Percentiles rank a stretch among this genome's conserved stretches.
phyloP scores from a whole-genome alignment of 2,888 invertebrate species.

The Peribatodes rhomboidaria region DNA sequence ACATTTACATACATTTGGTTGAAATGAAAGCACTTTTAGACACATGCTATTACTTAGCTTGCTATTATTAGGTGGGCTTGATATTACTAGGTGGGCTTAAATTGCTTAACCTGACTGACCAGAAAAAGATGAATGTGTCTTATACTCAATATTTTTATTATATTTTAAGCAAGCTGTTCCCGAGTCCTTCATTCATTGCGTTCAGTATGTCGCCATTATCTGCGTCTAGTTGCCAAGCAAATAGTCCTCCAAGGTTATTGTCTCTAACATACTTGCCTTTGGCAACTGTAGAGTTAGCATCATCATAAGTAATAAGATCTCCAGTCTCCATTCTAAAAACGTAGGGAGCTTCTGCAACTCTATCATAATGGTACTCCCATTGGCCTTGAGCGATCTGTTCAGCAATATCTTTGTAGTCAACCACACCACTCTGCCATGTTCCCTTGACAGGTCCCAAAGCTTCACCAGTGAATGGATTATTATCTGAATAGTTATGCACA shows the following conservation, averaged over 20 bases:
- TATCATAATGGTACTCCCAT: conserved; percentile 11
- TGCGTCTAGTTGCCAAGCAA: conserved; percentile 5
- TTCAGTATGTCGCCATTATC: conserved; percentile 11
- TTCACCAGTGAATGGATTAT: conserved; percentile 78
- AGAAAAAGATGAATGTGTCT: too few relatives aligned
- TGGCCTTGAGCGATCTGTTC: conserved; percentile 71
- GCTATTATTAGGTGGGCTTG: too few relatives aligned
- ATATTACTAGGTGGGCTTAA: too few relatives aligned
- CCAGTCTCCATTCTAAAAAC: conserved; percentile 6
- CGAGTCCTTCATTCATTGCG: conserved; percentile 1
- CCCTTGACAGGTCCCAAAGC: conserved; percentile 80
- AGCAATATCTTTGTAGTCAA: conserved; percentile 79
- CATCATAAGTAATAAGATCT: conserved; percentile 10
- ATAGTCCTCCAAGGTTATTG: conserved; percentile 4
- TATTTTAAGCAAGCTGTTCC: neutral
- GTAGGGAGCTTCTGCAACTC: neutral
- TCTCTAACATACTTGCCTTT: conserved; percentile 11
- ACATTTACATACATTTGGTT: too few relatives aligned
- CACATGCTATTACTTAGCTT: too few relatives aligned
- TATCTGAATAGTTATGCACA: conserved; percentile 69
- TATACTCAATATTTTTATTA: too few relatives aligned
- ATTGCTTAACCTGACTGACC: too few relatives aligned
- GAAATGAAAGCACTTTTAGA: too few relatives aligned
- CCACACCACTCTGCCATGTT: conserved; percentile 82
- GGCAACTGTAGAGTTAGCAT: neutral